A percentile compares a stretch with the other conserved stretches of the same genome.
Conservation (phyloP, 2,888 invertebrate genomes). For the Oeneis ivallda region DNA sequence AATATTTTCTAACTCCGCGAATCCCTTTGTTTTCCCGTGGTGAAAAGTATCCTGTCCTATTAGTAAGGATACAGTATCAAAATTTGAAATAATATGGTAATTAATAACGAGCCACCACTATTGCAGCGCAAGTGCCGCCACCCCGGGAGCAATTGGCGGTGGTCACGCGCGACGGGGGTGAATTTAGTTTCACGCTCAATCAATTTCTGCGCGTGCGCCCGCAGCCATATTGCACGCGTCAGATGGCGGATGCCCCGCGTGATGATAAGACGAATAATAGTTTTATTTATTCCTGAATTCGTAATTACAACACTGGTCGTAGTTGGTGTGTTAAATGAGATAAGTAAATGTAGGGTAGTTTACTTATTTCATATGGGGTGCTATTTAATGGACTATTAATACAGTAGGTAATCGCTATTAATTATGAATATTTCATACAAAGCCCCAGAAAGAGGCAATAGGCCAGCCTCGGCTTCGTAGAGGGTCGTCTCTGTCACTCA, state of each 20-base stretch:
- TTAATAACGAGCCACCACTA: slow-evolving; percentile 52
- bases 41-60: too few relatives aligned
- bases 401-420: too few relatives aligned
- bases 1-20: neutral
- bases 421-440: neutral
- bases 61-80: neutral
- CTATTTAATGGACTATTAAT: neutral
- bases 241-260: slow-evolving; percentile 64
- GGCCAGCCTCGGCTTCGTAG: too few relatives aligned
- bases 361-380: neutral
- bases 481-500: too few relatives aligned
- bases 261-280: slow-evolving; percentile 56
- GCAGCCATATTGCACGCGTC: slow-evolving; percentile 81
- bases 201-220: slow-evolving; percentile 77
- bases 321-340: neutral
- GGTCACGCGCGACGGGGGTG: slow-evolving; percentile 70
- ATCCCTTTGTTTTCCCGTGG: too few relatives aligned
- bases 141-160: slow-evolving; percentile 74
- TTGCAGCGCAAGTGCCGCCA: slow-evolving; percentile 53
- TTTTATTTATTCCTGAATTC: slow-evolving; percentile 55
- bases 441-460: too few relatives aligned
- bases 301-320: slow-evolving; percentile 18
- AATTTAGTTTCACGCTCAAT: slow-evolving; percentile 81
- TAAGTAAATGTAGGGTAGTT: neutral
- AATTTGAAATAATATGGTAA: slow-evolving; percentile 46